phyloP scores from a whole-genome alignment of 2,888 invertebrate species.

The Chalcis sispes region DNA sequence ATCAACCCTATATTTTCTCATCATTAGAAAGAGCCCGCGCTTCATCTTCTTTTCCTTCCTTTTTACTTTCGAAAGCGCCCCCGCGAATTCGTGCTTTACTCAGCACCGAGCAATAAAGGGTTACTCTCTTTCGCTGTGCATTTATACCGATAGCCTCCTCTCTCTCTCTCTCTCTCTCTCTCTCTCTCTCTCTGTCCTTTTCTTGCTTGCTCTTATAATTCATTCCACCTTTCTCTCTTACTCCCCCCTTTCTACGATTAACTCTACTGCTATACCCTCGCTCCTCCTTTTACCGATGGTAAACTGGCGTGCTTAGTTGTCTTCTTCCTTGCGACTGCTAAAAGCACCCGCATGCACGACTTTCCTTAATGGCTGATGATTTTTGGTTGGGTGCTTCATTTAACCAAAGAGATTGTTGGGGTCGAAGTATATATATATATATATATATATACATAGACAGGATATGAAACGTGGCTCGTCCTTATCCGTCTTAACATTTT shows the following conservation, averaged over 20 bases:
- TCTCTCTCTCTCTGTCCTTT: background rate
- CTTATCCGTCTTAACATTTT: background rate
- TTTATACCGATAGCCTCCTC: background rate
- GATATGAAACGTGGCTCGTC: background rate
- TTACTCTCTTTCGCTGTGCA: background rate
- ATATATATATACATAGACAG: background rate
- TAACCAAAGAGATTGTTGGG: slow-evolving; percentile 46
- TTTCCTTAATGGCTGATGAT: slow-evolving; percentile 56
- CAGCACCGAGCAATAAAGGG: slow-evolving; percentile 22
- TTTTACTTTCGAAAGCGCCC: background rate
- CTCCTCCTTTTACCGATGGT: too few relatives aligned
- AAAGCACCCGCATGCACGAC: background rate
- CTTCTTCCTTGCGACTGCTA: background rate
- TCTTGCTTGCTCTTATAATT: slow-evolving; percentile 11
- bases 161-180: background rate
- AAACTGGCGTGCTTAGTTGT: background rate
- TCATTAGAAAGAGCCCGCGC: too few relatives aligned
- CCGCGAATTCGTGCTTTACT: slow-evolving; percentile 19
- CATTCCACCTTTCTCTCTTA: background rate
- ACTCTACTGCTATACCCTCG: too few relatives aligned
- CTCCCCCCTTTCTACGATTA: too few relatives aligned
- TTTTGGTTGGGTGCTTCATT: slow-evolving; percentile 54
- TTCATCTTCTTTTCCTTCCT: slow-evolving; percentile 7
- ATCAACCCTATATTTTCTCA: too few relatives aligned
- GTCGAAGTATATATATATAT: too few relatives aligned